Conservation (phyloP, 23 tunicate genomes). For the Styela clava region DNA sequence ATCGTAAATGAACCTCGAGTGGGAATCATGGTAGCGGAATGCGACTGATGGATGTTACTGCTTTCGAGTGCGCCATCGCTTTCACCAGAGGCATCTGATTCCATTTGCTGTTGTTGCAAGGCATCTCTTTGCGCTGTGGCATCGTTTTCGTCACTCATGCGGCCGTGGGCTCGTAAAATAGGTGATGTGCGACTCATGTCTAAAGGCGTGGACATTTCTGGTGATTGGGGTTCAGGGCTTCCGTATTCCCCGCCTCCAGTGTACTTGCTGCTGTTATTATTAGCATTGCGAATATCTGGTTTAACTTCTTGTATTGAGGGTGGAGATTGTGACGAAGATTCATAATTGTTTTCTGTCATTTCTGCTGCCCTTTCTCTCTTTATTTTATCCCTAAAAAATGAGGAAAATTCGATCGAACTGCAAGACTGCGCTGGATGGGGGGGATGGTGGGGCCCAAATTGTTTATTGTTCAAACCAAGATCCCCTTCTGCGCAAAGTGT, state of each 20-base stretch:
- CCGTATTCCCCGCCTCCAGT: background rate
- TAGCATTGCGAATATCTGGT: slow-evolving; percentile 10
- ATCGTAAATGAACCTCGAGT: slow-evolving; percentile 75
- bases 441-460: no score
- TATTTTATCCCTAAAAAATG: background rate
- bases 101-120: background rate
- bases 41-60: slow-evolving; percentile 42
- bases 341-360: background rate
- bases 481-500: no score
- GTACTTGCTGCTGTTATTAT: slow-evolving; percentile 28
- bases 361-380: background rate
- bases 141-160: background rate
- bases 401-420: no score
- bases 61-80: slow-evolving; percentile 12
- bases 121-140: background rate
- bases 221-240: background rate
- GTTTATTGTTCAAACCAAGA: no score
- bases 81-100: slow-evolving; percentile 21
- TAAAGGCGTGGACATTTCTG: background rate
- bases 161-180: background rate
- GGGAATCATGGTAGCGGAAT: slow-evolving; percentile 37
- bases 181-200: slow-evolving; percentile 21
- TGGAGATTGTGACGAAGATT: background rate
- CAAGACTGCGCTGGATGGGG: no score
- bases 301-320: background rate